Evolutionary conservation across 2,888 invertebrate genomes (phyloP).

Genomic region (Philereme transversata): DNA sequence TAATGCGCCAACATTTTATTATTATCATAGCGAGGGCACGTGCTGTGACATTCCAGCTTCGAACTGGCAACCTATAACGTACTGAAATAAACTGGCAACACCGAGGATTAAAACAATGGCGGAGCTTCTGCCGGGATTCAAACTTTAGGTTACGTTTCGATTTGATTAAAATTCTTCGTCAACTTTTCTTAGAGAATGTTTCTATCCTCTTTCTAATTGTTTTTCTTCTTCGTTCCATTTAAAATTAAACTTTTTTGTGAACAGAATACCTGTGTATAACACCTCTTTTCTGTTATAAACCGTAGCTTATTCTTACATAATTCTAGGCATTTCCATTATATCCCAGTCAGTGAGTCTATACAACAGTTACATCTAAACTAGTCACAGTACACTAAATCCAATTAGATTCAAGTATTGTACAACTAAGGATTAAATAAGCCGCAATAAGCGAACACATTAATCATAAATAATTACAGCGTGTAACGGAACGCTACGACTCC

Average conservation of each 20-base stretch:
- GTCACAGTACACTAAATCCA: slow-evolving; percentile 55
- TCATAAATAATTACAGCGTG: slow-evolving; percentile 65
- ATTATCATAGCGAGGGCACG: slow-evolving; percentile 81
- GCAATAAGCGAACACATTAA: slow-evolving; percentile 66
- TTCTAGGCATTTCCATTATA: slow-evolving; percentile 13
- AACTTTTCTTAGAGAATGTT: not conserved
- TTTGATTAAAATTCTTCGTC: slow-evolving; percentile 24
- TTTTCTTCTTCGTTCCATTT: not conserved
- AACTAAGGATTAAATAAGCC: slow-evolving; percentile 57
- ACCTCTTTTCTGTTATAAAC: not conserved
- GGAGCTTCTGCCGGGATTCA: slow-evolving; percentile 19
- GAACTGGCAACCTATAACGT: slow-evolving; percentile 46
- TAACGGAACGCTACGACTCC: slow-evolving; percentile 49
- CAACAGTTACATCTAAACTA: slow-evolving; percentile 37
- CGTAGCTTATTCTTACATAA: slow-evolving; percentile 1
- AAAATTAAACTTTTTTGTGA: not conserved
- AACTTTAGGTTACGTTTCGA: slow-evolving; percentile 15
- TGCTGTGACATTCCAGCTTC: slow-evolving; percentile 73
- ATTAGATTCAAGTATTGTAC: slow-evolving; percentile 61
- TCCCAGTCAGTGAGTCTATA: slow-evolving; percentile 24
- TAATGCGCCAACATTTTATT: slow-evolving; percentile 84
- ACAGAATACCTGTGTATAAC: not conserved
- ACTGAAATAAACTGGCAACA: slow-evolving; percentile 61
- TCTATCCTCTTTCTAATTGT: slow-evolving; percentile 5
- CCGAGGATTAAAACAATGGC: slow-evolving; percentile 40